Evolutionary conservation across 30 jellyfish, hydroid and myxozoan genomes (phyloP).

Genomic region (Hydractinia echinata): DNA sequence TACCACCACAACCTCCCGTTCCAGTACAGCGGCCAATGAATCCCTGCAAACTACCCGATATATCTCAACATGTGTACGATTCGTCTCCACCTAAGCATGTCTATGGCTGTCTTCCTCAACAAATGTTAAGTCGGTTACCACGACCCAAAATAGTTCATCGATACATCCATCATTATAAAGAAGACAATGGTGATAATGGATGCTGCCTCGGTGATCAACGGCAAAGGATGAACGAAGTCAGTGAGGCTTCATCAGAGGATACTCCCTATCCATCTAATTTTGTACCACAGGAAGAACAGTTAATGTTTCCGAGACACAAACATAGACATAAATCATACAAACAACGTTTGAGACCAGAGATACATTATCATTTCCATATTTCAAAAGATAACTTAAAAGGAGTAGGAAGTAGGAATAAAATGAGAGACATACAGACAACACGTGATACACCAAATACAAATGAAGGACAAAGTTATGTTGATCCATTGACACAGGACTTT

Average conservation of each 20-base stretch:
- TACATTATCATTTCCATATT: constrained; percentile 20
- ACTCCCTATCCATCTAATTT: no score
- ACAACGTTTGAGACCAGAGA: background rate
- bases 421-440: background rate
- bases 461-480: background rate
- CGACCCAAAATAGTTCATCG: background rate
- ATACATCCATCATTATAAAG: constrained; percentile 4
- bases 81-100: constrained; percentile 20
- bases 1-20: background rate
- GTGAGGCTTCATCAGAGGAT: background rate
- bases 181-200: background rate
- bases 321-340: background rate
- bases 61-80: background rate
- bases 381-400: constrained; percentile 6
- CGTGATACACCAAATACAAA: background rate
- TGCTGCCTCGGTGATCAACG: background rate
- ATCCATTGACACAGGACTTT: background rate
- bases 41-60: background rate
- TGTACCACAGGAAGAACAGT: background rate
- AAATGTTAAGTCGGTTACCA: background rate
- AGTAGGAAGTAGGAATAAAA: background rate
- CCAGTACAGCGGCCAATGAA: background rate
- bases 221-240: background rate
- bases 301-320: background rate
- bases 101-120: constrained; percentile 1